A percentile compares a stretch with the other conserved stretches of the same genome.
Evolutionary conservation across 1,140 invertebrate genomes (phyloP).

Genomic region (Choristoneura fumiferana): DNA sequence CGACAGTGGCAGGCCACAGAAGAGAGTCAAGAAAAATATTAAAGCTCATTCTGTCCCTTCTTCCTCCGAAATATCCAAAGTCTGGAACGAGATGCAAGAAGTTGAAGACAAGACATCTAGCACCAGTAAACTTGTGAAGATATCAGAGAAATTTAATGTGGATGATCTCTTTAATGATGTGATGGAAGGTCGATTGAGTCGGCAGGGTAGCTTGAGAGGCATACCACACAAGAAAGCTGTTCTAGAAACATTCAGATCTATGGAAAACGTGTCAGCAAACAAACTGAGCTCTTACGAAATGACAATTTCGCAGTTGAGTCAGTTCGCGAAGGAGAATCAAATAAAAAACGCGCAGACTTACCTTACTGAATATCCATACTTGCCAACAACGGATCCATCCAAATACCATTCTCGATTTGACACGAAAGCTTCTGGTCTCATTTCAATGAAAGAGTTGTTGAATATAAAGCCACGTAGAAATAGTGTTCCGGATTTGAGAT

Average conservation of each 20-base stretch:
- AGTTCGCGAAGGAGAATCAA: conserved; percentile 61
- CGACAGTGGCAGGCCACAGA: conserved; percentile 38
- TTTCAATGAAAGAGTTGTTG: conserved; percentile 68
- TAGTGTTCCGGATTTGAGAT: conserved; percentile 72
- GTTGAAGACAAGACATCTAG: conserved; percentile 31
- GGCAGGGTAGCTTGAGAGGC: conserved; percentile 72
- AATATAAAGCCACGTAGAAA: conserved; percentile 64
- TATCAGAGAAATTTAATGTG: conserved; percentile 77
- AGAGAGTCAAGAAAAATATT: conserved; percentile 47
- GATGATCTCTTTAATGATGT: conserved; percentile 76
- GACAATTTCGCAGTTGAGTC: conserved; percentile 58
- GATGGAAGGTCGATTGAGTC: conserved; percentile 65
- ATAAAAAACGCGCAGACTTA: conserved; percentile 72
- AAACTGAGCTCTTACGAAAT: conserved; percentile 68
- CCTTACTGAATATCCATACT: conserved; percentile 72
- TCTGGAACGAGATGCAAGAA: conserved; percentile 59
- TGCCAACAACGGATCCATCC: conserved; percentile 73
- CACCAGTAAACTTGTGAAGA: conserved; percentile 65
- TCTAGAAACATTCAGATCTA: conserved; percentile 73
- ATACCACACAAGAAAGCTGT: conserved; percentile 78
- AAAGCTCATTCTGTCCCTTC: conserved; percentile 68
- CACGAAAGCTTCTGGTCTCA: conserved; percentile 66
- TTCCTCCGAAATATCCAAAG: conserved; percentile 63
- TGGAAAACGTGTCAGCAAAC: conserved; percentile 71
- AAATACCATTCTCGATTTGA: conserved; percentile 74